phyloP scores from a whole-genome alignment of 2,888 invertebrate genomes.

The Zygaena filipendulae region DNA sequence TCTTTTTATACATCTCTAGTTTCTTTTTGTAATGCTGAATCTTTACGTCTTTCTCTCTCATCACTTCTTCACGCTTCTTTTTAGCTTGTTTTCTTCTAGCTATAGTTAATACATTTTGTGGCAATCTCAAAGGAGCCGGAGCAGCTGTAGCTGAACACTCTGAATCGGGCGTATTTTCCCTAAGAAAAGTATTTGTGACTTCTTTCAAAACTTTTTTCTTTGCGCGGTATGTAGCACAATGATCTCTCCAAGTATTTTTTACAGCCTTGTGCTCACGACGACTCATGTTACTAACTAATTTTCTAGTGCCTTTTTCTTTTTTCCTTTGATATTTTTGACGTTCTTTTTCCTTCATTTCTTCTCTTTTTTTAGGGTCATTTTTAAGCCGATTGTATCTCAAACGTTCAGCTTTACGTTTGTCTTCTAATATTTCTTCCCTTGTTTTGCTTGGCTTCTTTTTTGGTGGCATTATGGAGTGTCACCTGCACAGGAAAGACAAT shows the following conservation, averaged over 20 bases:
- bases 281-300: constrained; percentile 17
- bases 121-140: too few species aligned
- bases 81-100: constrained; percentile 4
- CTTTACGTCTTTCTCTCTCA: constrained; percentile 4
- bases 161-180: constrained; percentile 12
- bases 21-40: constrained; percentile 4
- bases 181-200: constrained; percentile 12
- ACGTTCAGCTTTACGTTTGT: constrained; percentile 15
- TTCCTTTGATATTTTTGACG: constrained; percentile 9
- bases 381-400: constrained; percentile 16
- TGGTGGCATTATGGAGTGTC: too few species aligned
- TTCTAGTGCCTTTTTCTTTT: constrained; percentile 14
- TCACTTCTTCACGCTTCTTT: constrained; percentile 4
- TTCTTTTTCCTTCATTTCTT: constrained; percentile 14
- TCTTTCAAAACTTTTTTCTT: constrained; percentile 16
- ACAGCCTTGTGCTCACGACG: constrained; percentile 14
- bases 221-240: constrained; percentile 12
- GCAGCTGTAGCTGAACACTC: constrained; percentile 5
- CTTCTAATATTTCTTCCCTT: constrained; percentile 15
- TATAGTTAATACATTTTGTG: too few species aligned
- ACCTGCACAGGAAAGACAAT: too few species aligned
- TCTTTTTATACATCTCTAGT: constrained; percentile 14
- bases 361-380: constrained; percentile 15
- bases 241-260: constrained; percentile 12
- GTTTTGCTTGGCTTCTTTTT: constrained; percentile 14